A percentile compares a stretch with the other conserved stretches of the same genome.
Evolutionary conservation across 53 echinoderm and acorn worm genomes (phyloP).

Genomic region (Glandiceps talaboti): DNA sequence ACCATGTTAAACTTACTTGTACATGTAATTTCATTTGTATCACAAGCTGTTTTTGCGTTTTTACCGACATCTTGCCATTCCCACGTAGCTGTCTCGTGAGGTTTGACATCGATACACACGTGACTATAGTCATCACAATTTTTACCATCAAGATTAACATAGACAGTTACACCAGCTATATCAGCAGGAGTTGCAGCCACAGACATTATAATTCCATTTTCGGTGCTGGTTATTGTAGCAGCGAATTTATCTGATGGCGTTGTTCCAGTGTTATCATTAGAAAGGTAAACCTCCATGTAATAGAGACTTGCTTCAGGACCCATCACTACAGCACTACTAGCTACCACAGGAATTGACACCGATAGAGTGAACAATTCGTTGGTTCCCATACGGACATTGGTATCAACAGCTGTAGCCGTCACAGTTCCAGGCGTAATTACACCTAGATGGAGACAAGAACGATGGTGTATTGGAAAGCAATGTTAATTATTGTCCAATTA

Average conservation of each 20-base stretch:
- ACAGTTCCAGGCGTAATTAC: background rate
- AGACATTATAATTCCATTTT: background rate
- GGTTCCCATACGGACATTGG: background rate
- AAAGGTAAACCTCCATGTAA: background rate
- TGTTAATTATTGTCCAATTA: too few species aligned
- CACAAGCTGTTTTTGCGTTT: background rate
- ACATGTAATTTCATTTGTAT: background rate
- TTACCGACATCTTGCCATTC: background rate
- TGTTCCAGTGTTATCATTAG: background rate
- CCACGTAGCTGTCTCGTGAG: background rate
- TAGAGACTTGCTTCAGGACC: background rate
- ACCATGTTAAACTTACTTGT: too few species aligned
- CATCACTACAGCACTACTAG: background rate
- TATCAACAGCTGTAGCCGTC: background rate
- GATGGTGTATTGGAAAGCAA: too few species aligned
- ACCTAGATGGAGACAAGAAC: background rate
- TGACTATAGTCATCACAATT: background rate
- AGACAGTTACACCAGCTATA: background rate
- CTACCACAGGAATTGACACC: background rate
- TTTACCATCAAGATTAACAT: background rate
- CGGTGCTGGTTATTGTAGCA: background rate
- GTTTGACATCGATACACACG: background rate
- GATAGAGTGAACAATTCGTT: too few species aligned
- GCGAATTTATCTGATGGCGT: background rate
- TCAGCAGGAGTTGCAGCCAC: background rate